A percentile compares a stretch with the other conserved stretches of the same genome.
These are phyloP conservation scores for Chesias legatella DNA, from an alignment of 2,888 invertebrate genomes.

Conservation along the genomic window DNA sequence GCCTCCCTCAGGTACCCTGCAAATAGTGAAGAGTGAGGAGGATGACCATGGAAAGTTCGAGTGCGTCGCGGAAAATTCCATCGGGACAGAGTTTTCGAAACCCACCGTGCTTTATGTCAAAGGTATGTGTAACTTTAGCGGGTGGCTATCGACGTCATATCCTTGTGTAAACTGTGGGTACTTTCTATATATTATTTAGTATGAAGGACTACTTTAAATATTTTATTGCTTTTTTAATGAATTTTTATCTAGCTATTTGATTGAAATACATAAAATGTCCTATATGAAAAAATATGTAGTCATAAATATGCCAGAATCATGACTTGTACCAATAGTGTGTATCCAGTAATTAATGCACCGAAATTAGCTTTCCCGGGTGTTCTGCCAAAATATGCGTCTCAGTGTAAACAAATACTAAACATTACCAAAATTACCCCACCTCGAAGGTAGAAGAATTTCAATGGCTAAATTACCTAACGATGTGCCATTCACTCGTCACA, in stretches of 20 bases:
- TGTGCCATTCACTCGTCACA: slow-evolving; percentile 35
- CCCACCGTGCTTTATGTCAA: slow-evolving; percentile 94
- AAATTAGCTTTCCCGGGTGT: no score
- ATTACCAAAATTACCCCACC: slow-evolving; percentile 21
- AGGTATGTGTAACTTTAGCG: slow-evolving; percentile 83
- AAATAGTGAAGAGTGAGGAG: slow-evolving; percentile 93
- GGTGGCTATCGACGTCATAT: no score
- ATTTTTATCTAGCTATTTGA: no score
- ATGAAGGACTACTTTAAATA: no score
- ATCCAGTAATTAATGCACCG: no score
- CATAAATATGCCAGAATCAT: no score
- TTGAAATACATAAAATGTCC: no score
- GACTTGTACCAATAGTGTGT: no score
- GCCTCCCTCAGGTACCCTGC: slow-evolving; percentile 86
- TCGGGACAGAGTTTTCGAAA: slow-evolving; percentile 96
- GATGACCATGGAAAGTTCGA: slow-evolving; percentile 97
- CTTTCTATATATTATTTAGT: no score
- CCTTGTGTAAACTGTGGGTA: no score
- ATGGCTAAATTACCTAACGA: slow-evolving; percentile 49
- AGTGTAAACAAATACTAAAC: slow-evolving; percentile 6
- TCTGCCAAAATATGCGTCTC: background rate
- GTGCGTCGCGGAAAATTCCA: slow-evolving; percentile 95
- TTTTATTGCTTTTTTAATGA: no score
- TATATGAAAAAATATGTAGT: no score
- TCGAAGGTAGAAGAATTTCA: slow-evolving; percentile 29